Evolutionary conservation across 2,113 vertebrate species (phyloP).

Genomic region (Scytalopus superciliaris): DNA sequence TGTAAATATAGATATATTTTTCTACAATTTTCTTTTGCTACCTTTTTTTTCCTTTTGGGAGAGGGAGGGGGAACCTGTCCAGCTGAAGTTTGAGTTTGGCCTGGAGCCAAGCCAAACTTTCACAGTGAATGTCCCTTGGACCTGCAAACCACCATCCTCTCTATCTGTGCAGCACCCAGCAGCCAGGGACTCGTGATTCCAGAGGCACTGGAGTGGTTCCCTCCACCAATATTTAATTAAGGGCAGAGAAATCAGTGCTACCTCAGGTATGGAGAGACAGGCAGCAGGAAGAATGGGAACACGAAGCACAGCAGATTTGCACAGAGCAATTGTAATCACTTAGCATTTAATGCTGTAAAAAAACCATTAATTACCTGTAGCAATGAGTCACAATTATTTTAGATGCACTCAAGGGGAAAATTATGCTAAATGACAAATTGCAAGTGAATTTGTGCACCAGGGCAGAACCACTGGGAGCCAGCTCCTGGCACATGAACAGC

Average conservation of each 20-base stretch:
- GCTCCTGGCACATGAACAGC: background rate
- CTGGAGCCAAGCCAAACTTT: too few species aligned
- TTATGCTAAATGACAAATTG: conserved; percentile 53
- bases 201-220: background rate
- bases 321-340: background rate
- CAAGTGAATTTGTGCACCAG: background rate
- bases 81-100: too few species aligned
- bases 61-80: too few species aligned
- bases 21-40: too few species aligned
- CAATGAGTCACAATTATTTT: conserved; percentile 55
- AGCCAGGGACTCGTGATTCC: background rate
- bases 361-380: conserved; percentile 26
- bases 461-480: background rate
- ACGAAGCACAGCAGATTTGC: background rate
- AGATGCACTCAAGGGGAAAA: conserved; percentile 52
- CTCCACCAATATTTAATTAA: background rate
- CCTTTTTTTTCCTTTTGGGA: too few species aligned
- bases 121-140: background rate
- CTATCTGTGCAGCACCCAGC: background rate
- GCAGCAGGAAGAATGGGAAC: background rate
- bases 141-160: background rate
- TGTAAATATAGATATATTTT: too few species aligned
- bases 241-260: background rate
- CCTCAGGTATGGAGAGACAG: background rate
- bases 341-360: conserved; percentile 43